These are phyloP conservation scores for Sympetrum striolatum DNA, from an alignment of 2,888 invertebrate genomes.

Conservation along the genomic window DNA sequence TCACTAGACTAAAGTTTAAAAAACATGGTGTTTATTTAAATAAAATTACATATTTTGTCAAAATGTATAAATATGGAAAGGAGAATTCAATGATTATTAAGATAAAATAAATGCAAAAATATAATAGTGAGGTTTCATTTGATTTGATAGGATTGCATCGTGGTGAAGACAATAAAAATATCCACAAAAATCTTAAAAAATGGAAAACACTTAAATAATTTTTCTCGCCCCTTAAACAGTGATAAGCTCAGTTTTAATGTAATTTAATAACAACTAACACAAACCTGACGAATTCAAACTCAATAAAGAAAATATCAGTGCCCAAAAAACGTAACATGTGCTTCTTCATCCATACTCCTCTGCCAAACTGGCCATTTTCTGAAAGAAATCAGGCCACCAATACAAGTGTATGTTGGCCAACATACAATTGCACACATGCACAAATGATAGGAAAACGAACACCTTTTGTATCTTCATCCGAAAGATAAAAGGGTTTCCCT, in stretches of 20 bases:
- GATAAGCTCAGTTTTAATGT: not conserved
- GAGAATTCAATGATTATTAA: not conserved
- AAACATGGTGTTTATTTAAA: constrained; percentile 31
- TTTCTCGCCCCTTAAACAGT: not conserved
- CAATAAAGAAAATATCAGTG: not conserved
- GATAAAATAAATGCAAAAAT: constrained; percentile 19
- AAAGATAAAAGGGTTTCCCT: constrained; percentile 9
- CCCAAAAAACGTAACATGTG: constrained; percentile 2
- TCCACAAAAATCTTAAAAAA: not conserved
- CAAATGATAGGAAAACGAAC: not conserved
- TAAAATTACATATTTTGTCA: constrained; percentile 21
- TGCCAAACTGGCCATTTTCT: not conserved
- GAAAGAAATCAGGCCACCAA: not conserved
- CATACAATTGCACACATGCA: not conserved
- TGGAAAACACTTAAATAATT: not conserved
- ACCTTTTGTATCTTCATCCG: not conserved
- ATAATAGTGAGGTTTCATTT: not conserved
- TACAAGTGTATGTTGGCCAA: not conserved
- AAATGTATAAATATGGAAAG: constrained; percentile 12
- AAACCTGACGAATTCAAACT: not conserved
- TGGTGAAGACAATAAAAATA: not conserved
- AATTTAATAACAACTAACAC: not conserved
- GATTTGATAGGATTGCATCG: not conserved
- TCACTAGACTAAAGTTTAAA: not conserved
- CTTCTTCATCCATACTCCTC: not conserved